Base-by-base conservation (phyloP, 2,888 invertebrate species). In the Zaprionus obscuricornis region DNA sequence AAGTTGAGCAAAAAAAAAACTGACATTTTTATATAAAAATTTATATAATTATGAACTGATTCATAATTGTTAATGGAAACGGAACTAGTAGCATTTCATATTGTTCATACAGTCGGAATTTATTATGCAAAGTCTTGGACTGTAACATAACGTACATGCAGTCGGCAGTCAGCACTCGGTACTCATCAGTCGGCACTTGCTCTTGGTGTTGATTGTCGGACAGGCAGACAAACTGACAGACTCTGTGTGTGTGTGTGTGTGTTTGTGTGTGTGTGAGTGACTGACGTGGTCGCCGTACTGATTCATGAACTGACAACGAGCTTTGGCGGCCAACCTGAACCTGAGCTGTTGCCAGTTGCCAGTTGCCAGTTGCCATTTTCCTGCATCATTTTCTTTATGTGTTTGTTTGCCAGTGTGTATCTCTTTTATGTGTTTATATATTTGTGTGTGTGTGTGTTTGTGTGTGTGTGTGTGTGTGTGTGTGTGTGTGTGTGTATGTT, bases 301-400 rank as follows among this genome's bases (percentile, higher is more conserved):
- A 79, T 79, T 79, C 78, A 79, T 79, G 82, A 82, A 79, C 78
- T 78, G 78, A 66, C 82, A 78, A 68, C 71, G 77, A 72, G 77
- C 67, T n/a, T n/a, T 47, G 56, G 68, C 46, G 62, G 33, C 45
- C 72, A 82, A 78, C 78, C 78, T 79, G 78, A 78, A 73, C 70
- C 66, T 71, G 60, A 52, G 56, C 66, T 50, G 39, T 24, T n/a
- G n/a, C n/a, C n/a, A n/a, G n/a, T n/a, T n/a, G n/a, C n/a, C n/a
- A n/a, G n/a, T n/a, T n/a, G n/a, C n/a, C n/a, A n/a, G n/a, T n/a
- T n/a, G n/a, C n/a, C n/a, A n/a, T n/a, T n/a, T n/a, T n/a, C n/a
- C n/a, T n/a, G n/a, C n/a, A n/a, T n/a, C n/a, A 26, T 14, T 16
- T 3, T 34, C 27, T 18, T 33, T 7, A 26, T 8, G 7, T 13